Evolutionary conservation across 2,888 invertebrate species (phyloP).

Genomic region (Caenorhabditis parvicauda): DNA sequence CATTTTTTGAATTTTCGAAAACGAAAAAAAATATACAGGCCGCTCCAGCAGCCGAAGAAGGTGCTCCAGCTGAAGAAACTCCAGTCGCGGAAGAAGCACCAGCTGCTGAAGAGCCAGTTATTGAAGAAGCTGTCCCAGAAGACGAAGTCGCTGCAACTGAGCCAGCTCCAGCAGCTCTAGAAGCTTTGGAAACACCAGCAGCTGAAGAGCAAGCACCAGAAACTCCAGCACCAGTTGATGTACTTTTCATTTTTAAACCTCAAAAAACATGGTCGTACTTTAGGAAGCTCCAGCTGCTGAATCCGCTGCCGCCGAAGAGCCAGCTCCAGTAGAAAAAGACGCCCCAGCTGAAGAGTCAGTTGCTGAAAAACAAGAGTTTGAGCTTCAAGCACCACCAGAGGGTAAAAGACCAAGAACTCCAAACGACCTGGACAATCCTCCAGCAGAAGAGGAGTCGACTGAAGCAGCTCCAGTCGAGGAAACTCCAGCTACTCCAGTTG

Average conservation of each 20-base stretch:
- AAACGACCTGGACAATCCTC: constrained; percentile 52
- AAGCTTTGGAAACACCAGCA: background rate
- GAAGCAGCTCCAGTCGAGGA: constrained; percentile 28
- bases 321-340: constrained; percentile 15
- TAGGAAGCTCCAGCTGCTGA: constrained; percentile 6
- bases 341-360: constrained; percentile 20
- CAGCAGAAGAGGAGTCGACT: constrained; percentile 33
- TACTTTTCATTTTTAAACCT: background rate
- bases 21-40: background rate
- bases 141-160: constrained; percentile 23
- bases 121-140: constrained; percentile 13
- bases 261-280: constrained; percentile 6
- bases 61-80: constrained; percentile 18
- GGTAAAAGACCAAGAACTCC: constrained; percentile 58
- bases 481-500: constrained; percentile 39
- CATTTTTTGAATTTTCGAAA: background rate
- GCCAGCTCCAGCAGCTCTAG: constrained; percentile 7
- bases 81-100: constrained; percentile 10
- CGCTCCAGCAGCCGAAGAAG: constrained; percentile 19
- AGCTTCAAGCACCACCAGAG: constrained; percentile 58
- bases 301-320: constrained; percentile 14
- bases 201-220: constrained; percentile 9
- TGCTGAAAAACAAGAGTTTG: constrained; percentile 45
- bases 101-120: constrained; percentile 13
- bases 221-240: background rate